These are phyloP conservation scores for Mythimna impura DNA, from an alignment of 2,888 invertebrate species.

Conservation along the genomic window DNA sequence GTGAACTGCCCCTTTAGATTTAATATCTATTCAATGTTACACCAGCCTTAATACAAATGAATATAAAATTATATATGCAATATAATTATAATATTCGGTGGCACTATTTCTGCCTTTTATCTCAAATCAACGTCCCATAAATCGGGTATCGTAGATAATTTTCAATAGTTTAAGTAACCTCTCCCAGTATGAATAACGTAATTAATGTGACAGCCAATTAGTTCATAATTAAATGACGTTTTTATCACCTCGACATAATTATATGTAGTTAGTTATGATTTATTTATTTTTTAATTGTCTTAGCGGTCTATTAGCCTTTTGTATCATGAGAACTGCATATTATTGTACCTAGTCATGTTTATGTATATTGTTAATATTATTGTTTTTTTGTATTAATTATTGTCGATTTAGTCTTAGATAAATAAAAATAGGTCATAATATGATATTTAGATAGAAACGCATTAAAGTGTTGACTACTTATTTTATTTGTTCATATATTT, in stretches of 20 bases:
- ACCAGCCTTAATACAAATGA: neutral
- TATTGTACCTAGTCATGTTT: constrained; percentile 1
- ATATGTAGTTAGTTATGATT: constrained; percentile 28
- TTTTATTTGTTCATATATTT: constrained; percentile 24
- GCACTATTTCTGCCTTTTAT: constrained; percentile 26
- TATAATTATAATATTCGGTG: constrained; percentile 1
- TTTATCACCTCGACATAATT: constrained; percentile 43
- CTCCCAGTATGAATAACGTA: constrained; percentile 21
- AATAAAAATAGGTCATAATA: constrained; percentile 23
- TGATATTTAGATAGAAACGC: constrained; percentile 48
- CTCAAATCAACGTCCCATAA: constrained; percentile 20
- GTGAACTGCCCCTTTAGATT: neutral
- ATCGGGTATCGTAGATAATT: constrained; percentile 36
- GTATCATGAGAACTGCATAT: constrained; percentile 8
- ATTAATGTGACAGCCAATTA: constrained; percentile 56
- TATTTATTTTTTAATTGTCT: constrained; percentile 36
- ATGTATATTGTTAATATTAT: neutral
- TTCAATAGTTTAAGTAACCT: constrained; percentile 40
- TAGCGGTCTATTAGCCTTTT: constrained; percentile 4
- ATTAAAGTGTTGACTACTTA: constrained; percentile 55
- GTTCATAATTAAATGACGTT: constrained; percentile 26
- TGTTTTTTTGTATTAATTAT: constrained; percentile 5
- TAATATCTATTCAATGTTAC: constrained; percentile 10
- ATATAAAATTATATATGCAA: neutral
- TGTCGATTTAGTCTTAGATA: constrained; percentile 29